A percentile compares a stretch with the other conserved stretches of the same genome.
Evolutionary conservation across 2,888 invertebrate genomes (phyloP).

Genomic region (Chelonus formosanus): DNA sequence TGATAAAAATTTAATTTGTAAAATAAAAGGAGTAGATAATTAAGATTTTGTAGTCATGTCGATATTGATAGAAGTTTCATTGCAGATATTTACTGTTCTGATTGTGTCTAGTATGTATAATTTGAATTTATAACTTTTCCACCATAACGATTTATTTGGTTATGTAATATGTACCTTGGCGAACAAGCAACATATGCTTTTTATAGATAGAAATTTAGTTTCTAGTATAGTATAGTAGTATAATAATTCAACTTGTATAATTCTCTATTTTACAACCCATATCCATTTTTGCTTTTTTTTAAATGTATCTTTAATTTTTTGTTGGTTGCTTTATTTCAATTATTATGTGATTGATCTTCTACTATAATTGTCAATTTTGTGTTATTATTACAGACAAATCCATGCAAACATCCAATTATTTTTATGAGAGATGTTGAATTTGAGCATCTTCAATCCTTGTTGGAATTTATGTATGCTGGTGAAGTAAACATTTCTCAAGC

Average conservation of each 20-base stretch:
- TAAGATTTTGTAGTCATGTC: too few relatives aligned
- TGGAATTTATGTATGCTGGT: conserved; percentile 88
- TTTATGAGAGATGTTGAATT: conserved; percentile 86
- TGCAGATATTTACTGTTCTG: too few relatives aligned
- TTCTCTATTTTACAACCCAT: background rate
- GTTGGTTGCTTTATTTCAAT: background rate
- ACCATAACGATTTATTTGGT: too few relatives aligned
- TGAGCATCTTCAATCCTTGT: conserved; percentile 78
- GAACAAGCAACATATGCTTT: too few relatives aligned
- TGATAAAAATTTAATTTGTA: too few relatives aligned
- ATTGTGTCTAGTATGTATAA: background rate
- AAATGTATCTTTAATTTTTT: background rate
- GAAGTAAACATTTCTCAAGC: conserved; percentile 85
- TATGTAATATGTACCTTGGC: too few relatives aligned
- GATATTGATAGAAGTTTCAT: too few relatives aligned
- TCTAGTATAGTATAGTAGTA: too few relatives aligned
- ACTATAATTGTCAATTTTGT: background rate
- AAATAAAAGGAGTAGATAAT: too few relatives aligned
- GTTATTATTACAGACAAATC: conserved; percentile 76
- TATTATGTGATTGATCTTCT: background rate
- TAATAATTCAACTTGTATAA: background rate
- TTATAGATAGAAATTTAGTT: too few relatives aligned
- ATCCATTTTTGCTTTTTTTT: too few relatives aligned
- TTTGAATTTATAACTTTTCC: too few relatives aligned
- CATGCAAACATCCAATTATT: conserved; percentile 85